Evolutionary conservation across 2,113 vertebrate species (phyloP), one percentile per base, ranked within the genome.

Genomic region (Trichechus manatus): DNA sequence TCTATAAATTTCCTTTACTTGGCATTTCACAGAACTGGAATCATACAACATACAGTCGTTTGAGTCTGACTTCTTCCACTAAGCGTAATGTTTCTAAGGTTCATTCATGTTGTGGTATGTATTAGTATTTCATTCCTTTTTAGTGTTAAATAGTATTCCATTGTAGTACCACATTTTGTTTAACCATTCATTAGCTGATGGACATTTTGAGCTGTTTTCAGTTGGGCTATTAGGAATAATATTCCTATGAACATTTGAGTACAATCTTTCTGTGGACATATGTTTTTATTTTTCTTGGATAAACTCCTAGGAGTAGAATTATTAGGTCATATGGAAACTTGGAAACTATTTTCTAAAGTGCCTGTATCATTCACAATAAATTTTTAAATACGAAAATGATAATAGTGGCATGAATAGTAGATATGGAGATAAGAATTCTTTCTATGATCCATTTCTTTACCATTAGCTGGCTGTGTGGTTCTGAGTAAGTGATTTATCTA

Each of bases 271-370:
- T 70, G 59, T 33, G 53, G 44, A 97, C 14, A 15, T 3, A 36
- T 64, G 5, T 14, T 77, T 97, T 74, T 25, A 39, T 56, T 89
- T 89, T 89, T 86, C 50, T 82, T 72, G 0, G n/a, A 36, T 2
- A 59, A 19, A 44, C 14, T 82, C 74, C n/a, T 79, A 59, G 8
- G 27, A 80, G 39, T 42, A 9, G 36, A 86, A 94, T 87, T 72
- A 90, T 0, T 79, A n/a, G 44, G 19, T 59, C 19, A 86, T 13
- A 87, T n/a, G 31, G 27, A 87, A 87, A 90, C 19, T 59, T 56
- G 3, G 82, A 74, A 92, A 33, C 9, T 90, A 20, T 88, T 88
- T 80, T 59, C 74, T 96, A 47, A 91, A 93, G 59, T 89, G 15
- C 23, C 83, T 33, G 0, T 66, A 61, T 33, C 83, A 77, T 9